Base-by-base conservation (phyloP, 2,888 invertebrate genomes). In the Abrostola tripartita region DNA sequence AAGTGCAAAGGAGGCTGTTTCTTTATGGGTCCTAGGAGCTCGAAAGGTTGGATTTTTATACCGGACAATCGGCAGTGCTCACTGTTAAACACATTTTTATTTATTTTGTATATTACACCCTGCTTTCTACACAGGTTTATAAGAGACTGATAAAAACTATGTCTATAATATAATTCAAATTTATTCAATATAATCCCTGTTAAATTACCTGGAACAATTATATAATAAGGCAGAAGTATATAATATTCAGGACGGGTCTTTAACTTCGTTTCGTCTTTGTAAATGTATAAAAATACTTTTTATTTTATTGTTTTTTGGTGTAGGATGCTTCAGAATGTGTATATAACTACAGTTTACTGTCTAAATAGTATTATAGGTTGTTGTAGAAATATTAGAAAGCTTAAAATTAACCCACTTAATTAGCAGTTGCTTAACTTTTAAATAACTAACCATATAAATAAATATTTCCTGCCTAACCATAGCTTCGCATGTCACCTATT, bases 1-100 rank as follows among this genome's bases (percentile, higher is more conserved):
- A 95, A 98, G 97, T 95, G 97, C 97, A 95, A 97, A 97, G 96
- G 98, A 98, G 96, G 98, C 98, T 96, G 97, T 98, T 96, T 97
- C 98, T 95, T 97, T 98, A 95, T 98, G 98, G 98, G 97, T 97
- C 95, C 97, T 98, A 96, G 97, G 97, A 96, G 97, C 97, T 95
- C 96, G 98, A 96, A 98, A 98, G 98, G 98, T 98, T 96, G 95
- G 96, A 93, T 81, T 82, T 88, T 90, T 85, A 82, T 86, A 82
- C 80, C 81, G 85, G 87, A 86, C 79, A 81, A 74, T 71, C 65
- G 79, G 80, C 85, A 85, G 85, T 85, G 84, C 81, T 86, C 85
- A 86, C 85, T 82, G 81, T 83, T 81, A 69, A 82, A 85, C 87
- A 86, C 84, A 75, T 81, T 73, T 78, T 82, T 81, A 82, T 84